Evolutionary conservation across 2,113 vertebrate genomes (phyloP).

Genomic region (Sula dactylatra): DNA sequence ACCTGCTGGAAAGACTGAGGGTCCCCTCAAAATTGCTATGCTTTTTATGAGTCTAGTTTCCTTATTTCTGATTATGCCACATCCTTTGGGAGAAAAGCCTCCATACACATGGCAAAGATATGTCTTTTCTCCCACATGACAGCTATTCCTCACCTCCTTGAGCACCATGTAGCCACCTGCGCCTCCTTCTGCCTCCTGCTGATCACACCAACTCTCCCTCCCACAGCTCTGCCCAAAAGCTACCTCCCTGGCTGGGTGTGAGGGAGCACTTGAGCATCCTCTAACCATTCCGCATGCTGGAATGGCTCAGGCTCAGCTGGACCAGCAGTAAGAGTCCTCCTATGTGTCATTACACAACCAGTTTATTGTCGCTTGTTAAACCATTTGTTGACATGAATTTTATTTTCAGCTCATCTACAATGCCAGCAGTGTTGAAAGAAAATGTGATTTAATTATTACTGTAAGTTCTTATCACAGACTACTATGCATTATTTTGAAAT

Average conservation of each 20-base stretch:
- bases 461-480: neutral
- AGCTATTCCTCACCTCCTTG: neutral
- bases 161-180: neutral
- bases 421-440: neutral
- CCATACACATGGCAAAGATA: neutral
- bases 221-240: neutral
- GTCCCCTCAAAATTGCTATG: neutral
- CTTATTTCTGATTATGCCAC: neutral
- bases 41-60: neutral
- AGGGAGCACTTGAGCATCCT: neutral
- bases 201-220: neutral
- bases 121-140: neutral
- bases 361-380: neutral
- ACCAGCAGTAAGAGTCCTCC: neutral
- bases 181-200: neutral
- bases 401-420: neutral
- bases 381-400: neutral
- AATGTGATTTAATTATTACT: neutral
- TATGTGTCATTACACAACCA: neutral
- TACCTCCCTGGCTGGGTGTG: accelerated
- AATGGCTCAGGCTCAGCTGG: neutral
- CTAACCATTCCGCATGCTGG: neutral
- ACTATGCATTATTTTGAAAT: neutral
- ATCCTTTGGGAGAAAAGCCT: neutral
- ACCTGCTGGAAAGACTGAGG: neutral